Conservation (phyloP, 2,888 invertebrate species). For the Criorhina ranunculi region DNA sequence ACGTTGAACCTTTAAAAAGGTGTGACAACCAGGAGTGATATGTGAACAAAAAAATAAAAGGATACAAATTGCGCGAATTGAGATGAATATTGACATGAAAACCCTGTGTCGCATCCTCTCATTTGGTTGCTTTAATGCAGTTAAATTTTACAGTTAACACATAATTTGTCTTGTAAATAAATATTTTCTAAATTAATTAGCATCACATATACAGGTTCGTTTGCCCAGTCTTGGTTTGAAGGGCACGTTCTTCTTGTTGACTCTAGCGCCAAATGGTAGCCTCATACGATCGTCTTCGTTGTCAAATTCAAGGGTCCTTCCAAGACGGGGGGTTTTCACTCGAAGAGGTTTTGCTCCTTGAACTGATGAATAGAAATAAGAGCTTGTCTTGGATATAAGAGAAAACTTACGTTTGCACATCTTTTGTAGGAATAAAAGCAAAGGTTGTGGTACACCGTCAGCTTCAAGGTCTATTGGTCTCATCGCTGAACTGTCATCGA, state of each 20-base stretch:
- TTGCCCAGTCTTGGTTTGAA: constrained; percentile 85
- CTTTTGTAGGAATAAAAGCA: constrained; percentile 65
- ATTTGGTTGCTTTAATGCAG: constrained; percentile 75
- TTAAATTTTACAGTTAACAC: constrained; percentile 64
- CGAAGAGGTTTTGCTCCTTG: constrained; percentile 81
- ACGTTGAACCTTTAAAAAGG: constrained; percentile 43
- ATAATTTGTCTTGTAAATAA: constrained; percentile 44
- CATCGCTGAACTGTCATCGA: constrained; percentile 64
- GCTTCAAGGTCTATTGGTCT: constrained; percentile 62
- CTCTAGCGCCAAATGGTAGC: constrained; percentile 85
- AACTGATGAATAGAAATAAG: constrained; percentile 77
- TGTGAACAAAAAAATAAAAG: constrained; percentile 1
- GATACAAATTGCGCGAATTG: constrained; percentile 8
- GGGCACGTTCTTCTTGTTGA: constrained; percentile 85
- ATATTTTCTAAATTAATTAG: constrained; percentile 54
- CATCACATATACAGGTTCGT: constrained; percentile 78
- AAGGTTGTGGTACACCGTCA: constrained; percentile 50
- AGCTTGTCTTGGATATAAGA: background rate
- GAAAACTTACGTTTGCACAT: constrained; percentile 66
- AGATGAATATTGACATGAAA: constrained; percentile 39
- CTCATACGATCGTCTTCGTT: constrained; percentile 81
- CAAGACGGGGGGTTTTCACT: constrained; percentile 85
- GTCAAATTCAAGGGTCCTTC: constrained; percentile 84
- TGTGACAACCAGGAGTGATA: constrained; percentile 29
- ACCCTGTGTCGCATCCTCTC: constrained; percentile 52